Evolutionary conservation across 2,797 vertebrate species (phyloP), one percentile per base, ranked within the genome.

Genomic region (Brachyrhaphis roseni): DNA sequence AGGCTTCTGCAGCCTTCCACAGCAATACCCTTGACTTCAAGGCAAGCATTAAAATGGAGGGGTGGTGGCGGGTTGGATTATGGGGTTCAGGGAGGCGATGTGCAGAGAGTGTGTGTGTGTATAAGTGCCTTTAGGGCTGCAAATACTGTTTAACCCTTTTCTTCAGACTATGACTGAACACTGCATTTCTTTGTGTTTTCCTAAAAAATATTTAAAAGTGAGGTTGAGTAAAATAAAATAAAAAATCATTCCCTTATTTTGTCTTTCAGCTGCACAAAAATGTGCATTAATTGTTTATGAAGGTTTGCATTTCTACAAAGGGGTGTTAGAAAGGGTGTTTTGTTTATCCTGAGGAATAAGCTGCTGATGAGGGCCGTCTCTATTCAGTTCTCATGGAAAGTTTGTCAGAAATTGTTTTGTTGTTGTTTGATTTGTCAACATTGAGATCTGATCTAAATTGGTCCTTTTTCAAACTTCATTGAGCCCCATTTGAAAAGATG

Each of bases 21-120:
- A 81, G 88, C 88, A 88, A 86, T 90, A 92, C 93, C 90, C 91
- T 85, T 90, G 90, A 92, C 92, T 92, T 91, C 86, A 90, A 93
- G 92, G 92, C 92, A 93, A 83, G 87, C 92, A 91, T 93, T 93
- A 93, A 94, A 94, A 94, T 95, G 93, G 92, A 92, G 89, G 88
- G 87, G 81, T 91, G 87, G 81, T 84, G 87, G 82, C 78, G 84
- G 68, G 87, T 77, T 89, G 89, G 88, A 91, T 91, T 90, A 88
- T 84, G 82, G 80, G 88, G 87, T 88, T 86, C 87, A 86, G 84
- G 84, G 86, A 86, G 85, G 82, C 68, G 47, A 85, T 75, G 78
- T 82, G 74, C 75, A 76, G 82, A 76, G 77, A 76, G 76, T 75
- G 5, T 82, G 75, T 84, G 83, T 76, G 77, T 84, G 84, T 76